Evolutionary conservation across 2,797 vertebrate species (phyloP), one percentile per base, ranked within the genome.

Genomic region (Tauraco hartlaubi): DNA sequence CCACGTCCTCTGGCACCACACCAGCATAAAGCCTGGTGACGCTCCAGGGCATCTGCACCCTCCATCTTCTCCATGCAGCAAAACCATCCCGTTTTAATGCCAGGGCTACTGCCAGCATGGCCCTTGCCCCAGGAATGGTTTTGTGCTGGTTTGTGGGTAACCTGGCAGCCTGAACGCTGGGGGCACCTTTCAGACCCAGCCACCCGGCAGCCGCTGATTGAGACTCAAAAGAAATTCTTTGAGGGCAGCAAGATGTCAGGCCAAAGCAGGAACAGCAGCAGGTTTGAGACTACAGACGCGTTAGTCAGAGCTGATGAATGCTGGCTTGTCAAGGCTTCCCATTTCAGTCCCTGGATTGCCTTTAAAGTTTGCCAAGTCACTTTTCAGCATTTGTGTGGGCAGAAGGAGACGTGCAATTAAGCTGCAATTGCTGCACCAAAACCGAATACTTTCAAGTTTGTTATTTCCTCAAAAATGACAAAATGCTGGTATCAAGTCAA

Each of bases 321-420:
- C 96, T 96, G 96, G 96, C 96, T 95, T 97, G 94, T 96, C 96
- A 96, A 97, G 87, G 44, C 89, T 95, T 84, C 96, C 96, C 95
- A 80, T 97, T 94, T 96, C 96, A 95, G 96, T 87, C 94, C 85
- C 96, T 95, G 94, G 96, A 96, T 95, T 96, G 95, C 96, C 96
- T 97, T 96, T 94, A 93, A 94, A 95, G 94, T 96, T 96, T 96
- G 96, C 96, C 96, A 97, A 97, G 96, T 97, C 96, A 96, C 96
- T 97, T 96, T 96, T 92, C 96, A 96, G 96, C 96, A 95, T 96
- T 97, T 94, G 96, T 96, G 96, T 97, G 96, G 96, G 96, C 96
- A 97, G 96, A 94, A 96, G 95, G 94, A 97, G 96, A 96, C 94
- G 43, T 94, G 96, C 96, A 97, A 97, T 96, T 97, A 96, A 95